Conservation (phyloP, 2,888 invertebrate genomes). For the Nomada hirtipes region DNA sequence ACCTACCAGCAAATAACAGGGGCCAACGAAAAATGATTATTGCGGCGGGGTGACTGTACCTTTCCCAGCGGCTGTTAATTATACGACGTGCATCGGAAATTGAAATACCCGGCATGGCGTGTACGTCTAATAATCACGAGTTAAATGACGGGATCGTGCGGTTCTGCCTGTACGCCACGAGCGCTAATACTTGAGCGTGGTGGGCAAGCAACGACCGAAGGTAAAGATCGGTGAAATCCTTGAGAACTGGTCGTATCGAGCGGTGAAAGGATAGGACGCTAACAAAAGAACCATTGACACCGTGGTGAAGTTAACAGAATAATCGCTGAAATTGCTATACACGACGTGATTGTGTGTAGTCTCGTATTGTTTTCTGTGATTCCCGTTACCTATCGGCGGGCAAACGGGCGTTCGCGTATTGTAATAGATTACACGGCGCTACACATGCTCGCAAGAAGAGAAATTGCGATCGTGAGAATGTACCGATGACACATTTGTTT, state of each 20-base stretch:
- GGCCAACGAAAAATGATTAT: too few relatives aligned
- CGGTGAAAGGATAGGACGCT: slow-evolving; percentile 41
- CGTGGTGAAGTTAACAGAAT: slow-evolving; percentile 24
- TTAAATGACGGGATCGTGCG: slow-evolving; percentile 13
- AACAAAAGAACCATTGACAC: slow-evolving; percentile 44
- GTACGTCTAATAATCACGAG: slow-evolving; percentile 13
- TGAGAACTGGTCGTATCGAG: slow-evolving; percentile 36
- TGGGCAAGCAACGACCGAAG: slow-evolving; percentile 33
- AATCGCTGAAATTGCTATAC: slow-evolving; percentile 26
- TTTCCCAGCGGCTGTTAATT: background rate
- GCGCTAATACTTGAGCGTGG: background rate
- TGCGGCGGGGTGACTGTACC: too few relatives aligned
- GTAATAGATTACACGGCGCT: background rate
- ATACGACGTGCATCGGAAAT: slow-evolving; percentile 13
- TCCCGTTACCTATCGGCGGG: slow-evolving; percentile 37
- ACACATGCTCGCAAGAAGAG: background rate
- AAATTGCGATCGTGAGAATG: slow-evolving; percentile 15
- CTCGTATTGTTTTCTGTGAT: slow-evolving; percentile 38
- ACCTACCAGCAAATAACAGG: slow-evolving; percentile 3
- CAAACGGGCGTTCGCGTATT: background rate
- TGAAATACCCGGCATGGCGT: slow-evolving; percentile 36
- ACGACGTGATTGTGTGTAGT: background rate
- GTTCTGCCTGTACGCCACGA: slow-evolving; percentile 18
- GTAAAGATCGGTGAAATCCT: slow-evolving; percentile 49
- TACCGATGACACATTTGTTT: slow-evolving; percentile 13